Evolutionary conservation across 37 sponge, comb jelly and placozoan species (phyloP).

Genomic region (Oscarella lobularis): DNA sequence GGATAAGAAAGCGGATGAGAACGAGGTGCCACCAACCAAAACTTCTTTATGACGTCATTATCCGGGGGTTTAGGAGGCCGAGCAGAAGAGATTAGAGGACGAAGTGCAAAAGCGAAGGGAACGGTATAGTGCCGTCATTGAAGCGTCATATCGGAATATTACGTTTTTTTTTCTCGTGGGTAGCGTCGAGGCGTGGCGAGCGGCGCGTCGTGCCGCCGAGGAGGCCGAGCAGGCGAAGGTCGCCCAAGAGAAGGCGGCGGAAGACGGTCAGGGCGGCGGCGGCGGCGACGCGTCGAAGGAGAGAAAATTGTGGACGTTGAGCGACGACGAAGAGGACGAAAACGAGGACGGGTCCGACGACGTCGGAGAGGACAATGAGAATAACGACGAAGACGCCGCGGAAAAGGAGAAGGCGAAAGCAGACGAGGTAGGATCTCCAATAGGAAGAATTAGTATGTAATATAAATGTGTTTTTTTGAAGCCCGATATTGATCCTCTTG

Average conservation of each 20-base stretch:
- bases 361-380: conserved; percentile 15
- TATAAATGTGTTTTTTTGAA: conserved; percentile 17
- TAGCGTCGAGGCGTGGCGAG: conserved; percentile 79
- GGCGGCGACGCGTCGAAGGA: neutral
- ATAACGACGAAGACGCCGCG: neutral
- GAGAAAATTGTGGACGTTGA: conserved; percentile 59
- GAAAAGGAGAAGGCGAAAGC: conserved; percentile 2
- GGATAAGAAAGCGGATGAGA: neutral
- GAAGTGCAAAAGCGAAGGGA: conserved; percentile 85
- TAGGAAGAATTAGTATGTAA: too few species aligned
- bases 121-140: conserved; percentile 8
- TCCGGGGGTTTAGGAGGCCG: conserved; percentile 13
- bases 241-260: conserved; percentile 23
- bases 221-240: conserved; percentile 19
- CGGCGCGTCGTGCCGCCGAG: conserved; percentile 33
- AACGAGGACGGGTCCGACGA: conserved; percentile 19
- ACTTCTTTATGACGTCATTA: too few species aligned
- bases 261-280: conserved; percentile 10
- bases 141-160: neutral
- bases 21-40: too few species aligned
- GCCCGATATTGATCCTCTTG: conserved; percentile 81
- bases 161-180: neutral
- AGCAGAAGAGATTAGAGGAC: conserved; percentile 70
- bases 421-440: neutral
- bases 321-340: conserved; percentile 84